Evolutionary conservation across 1,140 invertebrate genomes (phyloP).

Genomic region (Sesamia nonagrioides): DNA sequence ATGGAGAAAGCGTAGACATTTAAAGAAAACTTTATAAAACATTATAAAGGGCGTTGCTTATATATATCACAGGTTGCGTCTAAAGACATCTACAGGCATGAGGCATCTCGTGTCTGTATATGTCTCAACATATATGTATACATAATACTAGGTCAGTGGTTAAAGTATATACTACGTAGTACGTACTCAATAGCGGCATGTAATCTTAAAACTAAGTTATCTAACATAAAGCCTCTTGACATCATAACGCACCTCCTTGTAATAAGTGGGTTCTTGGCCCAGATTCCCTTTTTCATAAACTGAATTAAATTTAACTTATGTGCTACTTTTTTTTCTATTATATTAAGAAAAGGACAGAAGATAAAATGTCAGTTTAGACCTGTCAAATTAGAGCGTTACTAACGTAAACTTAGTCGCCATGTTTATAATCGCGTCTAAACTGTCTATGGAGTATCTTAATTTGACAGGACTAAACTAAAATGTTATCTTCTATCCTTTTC

Average conservation of each 20-base stretch:
- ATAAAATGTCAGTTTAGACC: too few relatives aligned
- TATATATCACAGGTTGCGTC: slow-evolving; percentile 77
- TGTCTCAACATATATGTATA: slow-evolving; percentile 50
- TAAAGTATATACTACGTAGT: slow-evolving; percentile 59
- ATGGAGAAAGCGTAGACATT: background rate
- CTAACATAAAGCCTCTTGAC: background rate
- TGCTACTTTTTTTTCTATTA: too few relatives aligned
- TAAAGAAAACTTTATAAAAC: too few relatives aligned
- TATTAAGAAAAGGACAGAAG: too few relatives aligned
- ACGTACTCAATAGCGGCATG: slow-evolving; percentile 54
- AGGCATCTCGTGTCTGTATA: slow-evolving; percentile 49
- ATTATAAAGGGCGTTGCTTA: slow-evolving; percentile 62
- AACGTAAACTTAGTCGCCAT: too few relatives aligned
- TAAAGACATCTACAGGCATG: slow-evolving; percentile 65
- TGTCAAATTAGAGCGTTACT: too few relatives aligned
- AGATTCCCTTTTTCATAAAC: too few relatives aligned
- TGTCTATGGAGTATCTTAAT: too few relatives aligned
- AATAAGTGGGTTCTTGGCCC: background rate
- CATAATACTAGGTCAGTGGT: slow-evolving; percentile 61
- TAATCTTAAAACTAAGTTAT: slow-evolving; percentile 40
- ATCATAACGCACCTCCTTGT: background rate
- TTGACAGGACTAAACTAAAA: too few relatives aligned
- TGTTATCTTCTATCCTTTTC: too few relatives aligned
- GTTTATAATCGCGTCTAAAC: too few relatives aligned
- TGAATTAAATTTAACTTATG: too few relatives aligned